Conservation (phyloP, 2,113 vertebrate species). For the Indicator maculatus region DNA sequence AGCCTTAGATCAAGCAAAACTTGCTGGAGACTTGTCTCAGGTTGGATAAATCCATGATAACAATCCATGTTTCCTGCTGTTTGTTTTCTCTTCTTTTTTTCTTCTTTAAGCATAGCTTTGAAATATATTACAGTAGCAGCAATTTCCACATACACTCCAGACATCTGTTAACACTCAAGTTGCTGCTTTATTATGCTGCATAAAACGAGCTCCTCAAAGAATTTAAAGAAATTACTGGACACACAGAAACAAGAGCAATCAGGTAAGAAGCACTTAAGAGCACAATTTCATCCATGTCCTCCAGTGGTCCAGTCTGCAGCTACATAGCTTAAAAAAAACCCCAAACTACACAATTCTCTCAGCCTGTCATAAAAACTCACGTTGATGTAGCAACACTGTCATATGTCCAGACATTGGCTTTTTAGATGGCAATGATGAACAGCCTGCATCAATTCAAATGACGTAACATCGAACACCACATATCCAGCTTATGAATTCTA, state of each 20-base stretch:
- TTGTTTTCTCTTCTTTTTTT: neutral
- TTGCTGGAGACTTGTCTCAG: constrained; percentile 33
- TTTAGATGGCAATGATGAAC: constrained; percentile 30
- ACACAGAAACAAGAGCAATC: neutral
- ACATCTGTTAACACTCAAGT: neutral
- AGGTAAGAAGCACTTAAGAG: neutral
- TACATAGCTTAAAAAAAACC: neutral
- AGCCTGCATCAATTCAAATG: neutral
- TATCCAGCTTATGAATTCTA: neutral
- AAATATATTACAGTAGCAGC: constrained; percentile 19
- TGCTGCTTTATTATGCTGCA: neutral
- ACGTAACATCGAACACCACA: neutral
- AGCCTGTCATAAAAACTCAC: constrained; percentile 9
- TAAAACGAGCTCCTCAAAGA: neutral
- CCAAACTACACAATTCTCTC: neutral
- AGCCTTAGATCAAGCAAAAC: constrained; percentile 40
- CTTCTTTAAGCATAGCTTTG: neutral
- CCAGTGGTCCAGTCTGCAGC: neutral
- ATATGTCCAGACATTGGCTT: neutral
- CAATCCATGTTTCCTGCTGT: constrained; percentile 14
- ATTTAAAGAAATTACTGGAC: neutral
- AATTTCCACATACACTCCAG: neutral
- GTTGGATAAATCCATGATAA: constrained; percentile 16
- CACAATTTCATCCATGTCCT: neutral
- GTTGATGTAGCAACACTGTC: constrained; percentile 9